Conservation (phyloP, 2,888 invertebrate genomes). For the Macrostomum cliftonense region DNA sequence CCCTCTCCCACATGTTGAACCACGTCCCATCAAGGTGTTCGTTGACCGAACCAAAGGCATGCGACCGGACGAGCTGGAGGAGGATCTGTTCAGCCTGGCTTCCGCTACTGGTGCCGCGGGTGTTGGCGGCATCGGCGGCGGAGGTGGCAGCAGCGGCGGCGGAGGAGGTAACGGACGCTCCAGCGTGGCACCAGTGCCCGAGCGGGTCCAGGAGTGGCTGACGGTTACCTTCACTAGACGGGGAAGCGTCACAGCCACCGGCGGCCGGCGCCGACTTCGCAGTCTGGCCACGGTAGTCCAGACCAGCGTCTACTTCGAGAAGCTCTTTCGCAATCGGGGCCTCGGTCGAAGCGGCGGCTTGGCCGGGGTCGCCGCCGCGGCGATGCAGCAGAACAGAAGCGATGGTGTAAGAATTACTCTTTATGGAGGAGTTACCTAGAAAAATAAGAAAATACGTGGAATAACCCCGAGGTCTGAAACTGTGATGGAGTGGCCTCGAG, state of each 20-base stretch:
- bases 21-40: no score
- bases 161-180: neutral
- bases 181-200: neutral
- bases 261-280: conserved; percentile 1
- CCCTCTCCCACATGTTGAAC: no score
- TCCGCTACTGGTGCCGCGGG: no score
- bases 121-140: neutral
- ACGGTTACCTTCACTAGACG: conserved; percentile 6
- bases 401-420: no score
- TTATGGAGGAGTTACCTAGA: no score
- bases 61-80: no score
- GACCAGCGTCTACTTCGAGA: conserved; percentile 6
- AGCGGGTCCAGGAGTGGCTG: conserved; percentile 9
- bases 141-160: neutral
- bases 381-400: no score
- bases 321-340: conserved; percentile 3
- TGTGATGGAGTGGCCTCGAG: no score
- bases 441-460: no score
- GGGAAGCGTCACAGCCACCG: neutral
- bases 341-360: conserved; percentile 6
- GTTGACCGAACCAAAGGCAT: no score
- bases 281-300: conserved; percentile 6
- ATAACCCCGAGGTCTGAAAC: no score
- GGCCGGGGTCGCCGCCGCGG: neutral
- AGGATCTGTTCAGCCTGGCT: no score